Conservation (phyloP, 2,113 vertebrate genomes). For the Oceanodroma tethys region DNA sequence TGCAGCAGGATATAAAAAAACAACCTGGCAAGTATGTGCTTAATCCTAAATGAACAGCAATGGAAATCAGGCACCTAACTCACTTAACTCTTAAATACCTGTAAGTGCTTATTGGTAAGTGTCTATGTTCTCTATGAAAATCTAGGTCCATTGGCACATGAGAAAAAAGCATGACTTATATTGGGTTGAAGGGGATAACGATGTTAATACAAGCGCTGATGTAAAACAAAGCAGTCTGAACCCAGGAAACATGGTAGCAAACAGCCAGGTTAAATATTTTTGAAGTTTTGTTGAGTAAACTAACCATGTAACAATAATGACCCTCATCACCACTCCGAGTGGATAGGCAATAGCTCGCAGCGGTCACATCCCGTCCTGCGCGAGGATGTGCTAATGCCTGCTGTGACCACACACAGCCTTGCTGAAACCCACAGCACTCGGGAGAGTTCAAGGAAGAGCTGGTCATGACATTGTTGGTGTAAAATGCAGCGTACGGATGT, state of each 20-base stretch:
- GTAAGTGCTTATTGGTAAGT: not conserved
- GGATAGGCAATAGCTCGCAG: rapidly evolving
- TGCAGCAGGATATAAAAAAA: not conserved
- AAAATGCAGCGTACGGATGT: rapidly evolving
- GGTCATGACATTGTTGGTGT: not conserved
- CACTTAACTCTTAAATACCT: not conserved
- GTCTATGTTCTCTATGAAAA: not conserved
- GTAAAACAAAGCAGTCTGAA: constrained; percentile 44
- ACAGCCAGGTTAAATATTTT: constrained; percentile 1
- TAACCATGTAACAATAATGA: not conserved
- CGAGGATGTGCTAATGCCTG: not conserved
- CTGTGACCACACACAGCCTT: not conserved
- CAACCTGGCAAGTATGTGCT: not conserved
- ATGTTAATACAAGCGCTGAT: constrained; percentile 2
- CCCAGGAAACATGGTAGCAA: constrained; percentile 25
- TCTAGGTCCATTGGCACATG: not conserved
- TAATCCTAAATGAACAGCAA: not conserved
- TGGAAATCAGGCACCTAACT: not conserved
- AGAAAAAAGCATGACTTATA: not conserved
- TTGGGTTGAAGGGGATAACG: not conserved
- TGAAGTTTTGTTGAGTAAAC: not conserved
- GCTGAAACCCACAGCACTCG: not conserved
- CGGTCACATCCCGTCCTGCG: not conserved
- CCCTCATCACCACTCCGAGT: rapidly evolving
- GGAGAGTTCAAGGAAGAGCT: not conserved